phyloP scores from a whole-genome alignment of 2,888 invertebrate genomes.

The Napeogenes inachia region DNA sequence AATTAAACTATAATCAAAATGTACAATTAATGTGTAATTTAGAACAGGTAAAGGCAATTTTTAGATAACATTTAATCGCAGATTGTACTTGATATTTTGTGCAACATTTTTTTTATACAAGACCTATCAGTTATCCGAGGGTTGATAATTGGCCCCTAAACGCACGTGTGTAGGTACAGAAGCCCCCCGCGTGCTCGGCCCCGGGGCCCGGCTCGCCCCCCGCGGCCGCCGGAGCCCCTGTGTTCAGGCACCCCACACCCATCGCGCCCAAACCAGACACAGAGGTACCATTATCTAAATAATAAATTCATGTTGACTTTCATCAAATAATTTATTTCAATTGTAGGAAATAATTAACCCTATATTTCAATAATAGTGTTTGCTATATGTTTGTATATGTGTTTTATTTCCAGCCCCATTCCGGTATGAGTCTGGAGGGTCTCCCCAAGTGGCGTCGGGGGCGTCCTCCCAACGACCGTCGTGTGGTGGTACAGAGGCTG shows the following conservation, averaged over 20 bases:
- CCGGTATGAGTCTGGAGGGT: constrained; percentile 45
- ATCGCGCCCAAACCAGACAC: constrained; percentile 53
- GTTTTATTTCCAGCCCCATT: constrained; percentile 31
- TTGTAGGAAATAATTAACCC: background rate
- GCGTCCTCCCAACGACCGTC: constrained; percentile 55
- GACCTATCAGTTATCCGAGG: no score
- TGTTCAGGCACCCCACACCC: constrained; percentile 64
- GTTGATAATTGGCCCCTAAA: no score
- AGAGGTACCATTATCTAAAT: constrained; percentile 40
- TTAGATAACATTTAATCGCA: background rate
- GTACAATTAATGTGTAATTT: no score
- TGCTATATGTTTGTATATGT: no score
- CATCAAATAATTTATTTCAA: no score
- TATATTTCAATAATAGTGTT: background rate
- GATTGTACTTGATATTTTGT: no score
- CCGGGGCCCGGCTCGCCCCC: background rate
- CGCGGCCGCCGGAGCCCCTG: constrained; percentile 30
- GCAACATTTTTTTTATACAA: no score
- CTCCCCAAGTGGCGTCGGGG: constrained; percentile 59
- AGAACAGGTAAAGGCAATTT: background rate
- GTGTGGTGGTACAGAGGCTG: constrained; percentile 86
- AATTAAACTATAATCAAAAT: no score
- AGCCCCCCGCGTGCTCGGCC: background rate
- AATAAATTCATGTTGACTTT: background rate
- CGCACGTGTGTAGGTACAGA: background rate